Conservation (phyloP, 2,113 vertebrate species). For the Upupa epops region DNA sequence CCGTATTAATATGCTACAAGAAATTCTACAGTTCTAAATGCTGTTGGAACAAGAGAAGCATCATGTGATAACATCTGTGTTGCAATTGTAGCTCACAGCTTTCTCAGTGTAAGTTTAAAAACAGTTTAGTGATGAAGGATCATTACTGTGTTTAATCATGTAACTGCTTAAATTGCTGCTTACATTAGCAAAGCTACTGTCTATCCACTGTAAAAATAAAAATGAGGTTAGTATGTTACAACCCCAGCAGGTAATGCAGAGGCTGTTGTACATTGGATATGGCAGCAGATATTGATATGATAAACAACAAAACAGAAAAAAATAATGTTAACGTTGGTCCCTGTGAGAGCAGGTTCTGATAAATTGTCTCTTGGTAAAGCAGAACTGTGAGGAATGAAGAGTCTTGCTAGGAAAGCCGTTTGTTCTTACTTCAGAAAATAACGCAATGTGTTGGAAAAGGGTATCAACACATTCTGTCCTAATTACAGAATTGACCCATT, state of each 20-base stretch:
- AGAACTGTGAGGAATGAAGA: neutral
- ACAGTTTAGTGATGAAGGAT: neutral
- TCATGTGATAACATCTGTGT: neutral
- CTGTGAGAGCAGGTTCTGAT: neutral
- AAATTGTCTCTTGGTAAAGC: neutral
- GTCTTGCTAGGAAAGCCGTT: neutral
- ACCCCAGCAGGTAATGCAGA: neutral
- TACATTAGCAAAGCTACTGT: neutral
- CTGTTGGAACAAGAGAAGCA: neutral
- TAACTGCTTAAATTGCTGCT: no score
- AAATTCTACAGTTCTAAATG: neutral
- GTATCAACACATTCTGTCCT: neutral
- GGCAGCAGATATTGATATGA: neutral
- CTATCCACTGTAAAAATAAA: neutral
- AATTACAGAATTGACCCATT: neutral
- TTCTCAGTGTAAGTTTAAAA: neutral
- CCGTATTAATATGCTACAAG: neutral
- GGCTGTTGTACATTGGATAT: neutral
- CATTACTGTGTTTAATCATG: no score
- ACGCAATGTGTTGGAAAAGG: neutral
- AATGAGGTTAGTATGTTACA: neutral
- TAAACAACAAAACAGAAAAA: neutral
- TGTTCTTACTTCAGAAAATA: neutral
- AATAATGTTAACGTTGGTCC: neutral
- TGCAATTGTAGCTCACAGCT: neutral